These are phyloP conservation scores for Vespertilio murinus DNA, from an alignment of 2,797 vertebrate species.

Conservation along the genomic window DNA sequence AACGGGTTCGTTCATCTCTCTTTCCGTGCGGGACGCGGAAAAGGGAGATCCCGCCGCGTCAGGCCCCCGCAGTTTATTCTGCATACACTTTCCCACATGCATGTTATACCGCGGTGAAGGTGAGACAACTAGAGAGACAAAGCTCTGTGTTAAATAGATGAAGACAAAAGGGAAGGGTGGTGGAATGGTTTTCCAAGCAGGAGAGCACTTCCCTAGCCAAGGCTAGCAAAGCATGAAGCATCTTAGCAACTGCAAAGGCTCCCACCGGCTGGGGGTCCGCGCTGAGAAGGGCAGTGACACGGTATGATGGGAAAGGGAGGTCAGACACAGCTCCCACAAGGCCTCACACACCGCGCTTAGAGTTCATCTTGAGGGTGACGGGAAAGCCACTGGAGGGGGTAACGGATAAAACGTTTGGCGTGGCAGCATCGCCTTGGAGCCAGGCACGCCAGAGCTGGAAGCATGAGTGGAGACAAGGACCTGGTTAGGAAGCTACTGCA, in stretches of 20 bases:
- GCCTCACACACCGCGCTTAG: not conserved
- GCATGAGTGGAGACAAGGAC: not conserved
- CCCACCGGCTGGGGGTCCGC: not conserved
- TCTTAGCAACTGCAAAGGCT: not conserved
- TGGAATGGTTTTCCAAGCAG: not conserved
- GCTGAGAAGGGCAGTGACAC: not conserved
- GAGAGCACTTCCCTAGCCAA: not conserved
- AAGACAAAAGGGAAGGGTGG: not conserved
- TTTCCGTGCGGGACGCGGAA: too few species aligned
- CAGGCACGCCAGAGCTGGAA: not conserved
- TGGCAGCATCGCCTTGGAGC: not conserved
- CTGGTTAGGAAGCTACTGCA: not conserved
- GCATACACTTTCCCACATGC: not conserved
- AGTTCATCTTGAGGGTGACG: not conserved
- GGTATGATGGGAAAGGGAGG: not conserved
- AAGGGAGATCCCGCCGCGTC: too few species aligned
- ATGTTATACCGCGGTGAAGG: not conserved
- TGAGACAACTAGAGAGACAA: not conserved
- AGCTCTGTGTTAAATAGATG: not conserved
- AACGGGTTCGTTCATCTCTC: too few species aligned
- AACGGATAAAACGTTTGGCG: not conserved
- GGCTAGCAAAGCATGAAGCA: not conserved
- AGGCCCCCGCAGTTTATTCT: too few species aligned
- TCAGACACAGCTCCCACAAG: not conserved
- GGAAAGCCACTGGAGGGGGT: not conserved